phyloP scores from a whole-genome alignment of 2,113 vertebrate species.

The Protobothrops flavoviridis region DNA sequence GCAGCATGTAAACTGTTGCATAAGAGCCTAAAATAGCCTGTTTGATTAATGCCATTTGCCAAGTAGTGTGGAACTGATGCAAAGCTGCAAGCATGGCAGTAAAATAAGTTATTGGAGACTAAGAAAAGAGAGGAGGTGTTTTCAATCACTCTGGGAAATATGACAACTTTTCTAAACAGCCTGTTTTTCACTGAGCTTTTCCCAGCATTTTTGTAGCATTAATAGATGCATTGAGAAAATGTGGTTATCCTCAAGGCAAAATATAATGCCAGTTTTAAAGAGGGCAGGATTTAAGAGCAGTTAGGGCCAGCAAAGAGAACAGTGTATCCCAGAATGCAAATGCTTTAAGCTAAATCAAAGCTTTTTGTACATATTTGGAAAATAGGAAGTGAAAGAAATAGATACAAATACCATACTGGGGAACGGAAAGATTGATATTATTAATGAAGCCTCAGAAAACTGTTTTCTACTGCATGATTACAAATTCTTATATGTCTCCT shows the following conservation, averaged over 20 bases:
- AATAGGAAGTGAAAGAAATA: neutral
- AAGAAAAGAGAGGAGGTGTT: slow-evolving; percentile 33
- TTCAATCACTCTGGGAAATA: slow-evolving; percentile 54
- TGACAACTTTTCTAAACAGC: slow-evolving; percentile 50
- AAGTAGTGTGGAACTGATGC: slow-evolving; percentile 52
- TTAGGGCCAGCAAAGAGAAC: slow-evolving; percentile 15
- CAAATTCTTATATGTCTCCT: neutral
- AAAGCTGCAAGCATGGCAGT: slow-evolving; percentile 43
- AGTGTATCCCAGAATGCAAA: neutral
- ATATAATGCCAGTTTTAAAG: slow-evolving; percentile 37
- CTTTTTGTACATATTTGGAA: slow-evolving; percentile 13
- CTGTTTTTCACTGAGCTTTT: slow-evolving; percentile 61
- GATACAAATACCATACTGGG: fast-evolving
- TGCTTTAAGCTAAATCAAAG: neutral
- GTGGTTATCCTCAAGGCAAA: slow-evolving; percentile 48
- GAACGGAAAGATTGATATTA: neutral
- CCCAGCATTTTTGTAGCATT: slow-evolving; percentile 54
- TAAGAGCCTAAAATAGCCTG: slow-evolving; percentile 57
- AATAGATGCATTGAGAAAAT: slow-evolving; percentile 59
- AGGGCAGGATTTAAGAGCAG: slow-evolving; percentile 26
- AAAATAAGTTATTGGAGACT: slow-evolving; percentile 58
- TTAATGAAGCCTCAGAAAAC: neutral
- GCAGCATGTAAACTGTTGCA: slow-evolving; percentile 46
- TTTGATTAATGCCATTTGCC: slow-evolving; percentile 55
- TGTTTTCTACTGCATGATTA: neutral